Evolutionary conservation across 1,140 invertebrate genomes (phyloP), one percentile per base, ranked within the genome.

Genomic region (Habropoda laboriosa): DNA sequence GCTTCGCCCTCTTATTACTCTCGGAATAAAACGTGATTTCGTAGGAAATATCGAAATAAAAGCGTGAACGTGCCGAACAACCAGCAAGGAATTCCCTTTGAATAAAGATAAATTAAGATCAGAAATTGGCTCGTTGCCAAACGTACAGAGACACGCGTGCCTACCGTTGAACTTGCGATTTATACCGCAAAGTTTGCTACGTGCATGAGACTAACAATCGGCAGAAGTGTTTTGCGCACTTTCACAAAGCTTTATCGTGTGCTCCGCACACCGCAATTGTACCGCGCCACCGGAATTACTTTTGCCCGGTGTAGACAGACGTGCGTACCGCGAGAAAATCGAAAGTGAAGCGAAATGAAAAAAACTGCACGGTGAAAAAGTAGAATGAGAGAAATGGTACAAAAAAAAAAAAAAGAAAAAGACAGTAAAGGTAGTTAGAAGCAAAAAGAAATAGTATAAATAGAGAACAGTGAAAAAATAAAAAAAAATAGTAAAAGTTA

Each of bases 191-290:
- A 74, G 30, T 55, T 71, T 38, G 45, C 38, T 24, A n/a, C 27
- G 38, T 75, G 55, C 40, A 75, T 51, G 32, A 40, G 35, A 53
- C 24, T 32, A 79, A 64, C 68, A 60, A 40, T 40, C 47, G 45
- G 27, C 40, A 16, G n/a, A 63, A 79, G 1, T 32, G 53, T 81
- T 81, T 72, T 75, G 68, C 82, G 80, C 75, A 63, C 51, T 76
- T 79, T 55, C 66, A 12, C 27, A 16, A 73, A 61, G 42, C 42
- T 58, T 74, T 60, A 60, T 57, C 67, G 53, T 66, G 64, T 47
- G n/a, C n/a, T n/a, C 53, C 10, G 21, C 12, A 32, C 27, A 13
- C 35, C n/a, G 55, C 30, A 67, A 76, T 76, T 76, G 67, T 35
- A 13, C 47, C 40, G 47, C 49, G 40, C 40, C 63, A 76, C 5